phyloP scores from a whole-genome alignment of 2,888 invertebrate genomes.

The Cylloceria caligata region DNA sequence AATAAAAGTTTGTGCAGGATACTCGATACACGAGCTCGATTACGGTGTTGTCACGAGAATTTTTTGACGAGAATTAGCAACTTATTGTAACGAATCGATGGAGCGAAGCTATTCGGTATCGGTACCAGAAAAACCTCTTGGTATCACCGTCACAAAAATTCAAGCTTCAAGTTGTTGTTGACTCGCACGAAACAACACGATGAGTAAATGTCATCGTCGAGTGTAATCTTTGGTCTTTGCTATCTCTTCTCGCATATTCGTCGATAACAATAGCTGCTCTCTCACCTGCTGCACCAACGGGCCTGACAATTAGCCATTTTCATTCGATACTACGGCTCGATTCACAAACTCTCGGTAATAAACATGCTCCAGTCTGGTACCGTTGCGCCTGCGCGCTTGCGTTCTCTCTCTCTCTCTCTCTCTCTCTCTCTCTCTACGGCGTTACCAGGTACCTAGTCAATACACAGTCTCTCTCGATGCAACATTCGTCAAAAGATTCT shows the following conservation, averaged over 20 bases:
- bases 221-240: not conserved
- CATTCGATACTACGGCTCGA: conserved; percentile 74
- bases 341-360: conserved; percentile 76
- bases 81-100: not conserved
- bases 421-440: not conserved
- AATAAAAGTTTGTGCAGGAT: not conserved
- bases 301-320: conserved; percentile 83
- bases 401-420: not conserved
- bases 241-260: conserved; percentile 11
- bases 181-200: not conserved
- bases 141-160: not conserved
- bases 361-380: conserved; percentile 71
- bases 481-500: not conserved
- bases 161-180: not conserved
- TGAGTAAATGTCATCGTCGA: conserved; percentile 13
- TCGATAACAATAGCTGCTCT: conserved; percentile 63
- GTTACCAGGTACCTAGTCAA: conserved; percentile 30
- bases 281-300: conserved; percentile 82
- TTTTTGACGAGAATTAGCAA: not conserved
- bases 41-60: not conserved
- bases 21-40: not conserved
- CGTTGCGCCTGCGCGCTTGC: conserved; percentile 32
- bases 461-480: conserved; percentile 1
- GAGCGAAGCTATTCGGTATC: conserved; percentile 14
- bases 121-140: conserved; percentile 2